phyloP scores from a whole-genome alignment of 1,140 invertebrate species.

The Eumaeus atala region DNA sequence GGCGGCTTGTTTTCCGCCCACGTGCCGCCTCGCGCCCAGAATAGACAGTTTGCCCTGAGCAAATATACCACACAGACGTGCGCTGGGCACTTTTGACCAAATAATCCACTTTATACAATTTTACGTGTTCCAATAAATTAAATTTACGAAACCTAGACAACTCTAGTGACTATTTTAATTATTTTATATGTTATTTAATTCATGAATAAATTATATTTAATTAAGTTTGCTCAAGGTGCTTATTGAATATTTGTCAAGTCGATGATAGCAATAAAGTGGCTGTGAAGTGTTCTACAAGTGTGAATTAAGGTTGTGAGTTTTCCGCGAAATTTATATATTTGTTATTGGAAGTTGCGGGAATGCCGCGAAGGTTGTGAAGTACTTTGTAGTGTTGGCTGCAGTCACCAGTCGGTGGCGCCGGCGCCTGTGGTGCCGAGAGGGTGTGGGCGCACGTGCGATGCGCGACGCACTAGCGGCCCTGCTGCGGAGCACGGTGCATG shows the following conservation, averaged over 20 bases:
- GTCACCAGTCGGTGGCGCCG: conserved; percentile 38
- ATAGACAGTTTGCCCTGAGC: conserved; percentile 62
- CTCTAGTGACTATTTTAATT: too few relatives aligned
- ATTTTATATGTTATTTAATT: too few relatives aligned
- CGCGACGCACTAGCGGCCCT: conserved; percentile 58
- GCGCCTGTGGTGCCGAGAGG: conserved; percentile 40
- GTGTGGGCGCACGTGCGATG: conserved; percentile 54
- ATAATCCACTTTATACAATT: conserved; percentile 14
- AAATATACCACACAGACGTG: conserved; percentile 33
- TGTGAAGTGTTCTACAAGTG: not conserved
- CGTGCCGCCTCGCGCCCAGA: conserved; percentile 60
- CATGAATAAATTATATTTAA: too few relatives aligned
- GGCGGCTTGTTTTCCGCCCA: conserved; percentile 47
- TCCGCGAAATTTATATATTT: too few relatives aligned
- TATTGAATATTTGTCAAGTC: too few relatives aligned
- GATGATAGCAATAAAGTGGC: too few relatives aligned
- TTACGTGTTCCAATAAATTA: not conserved
- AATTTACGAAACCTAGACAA: too few relatives aligned
- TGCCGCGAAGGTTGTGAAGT: conserved; percentile 16
- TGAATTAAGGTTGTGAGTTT: conserved; percentile 15
- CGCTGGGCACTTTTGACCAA: not conserved
- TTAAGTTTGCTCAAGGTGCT: too few relatives aligned
- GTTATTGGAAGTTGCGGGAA: not conserved
- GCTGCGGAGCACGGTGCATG: conserved; percentile 49
- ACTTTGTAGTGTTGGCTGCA: conserved; percentile 30